phyloP scores from a whole-genome alignment of 2,888 invertebrate genomes.

The Phaonia tiefii region DNA sequence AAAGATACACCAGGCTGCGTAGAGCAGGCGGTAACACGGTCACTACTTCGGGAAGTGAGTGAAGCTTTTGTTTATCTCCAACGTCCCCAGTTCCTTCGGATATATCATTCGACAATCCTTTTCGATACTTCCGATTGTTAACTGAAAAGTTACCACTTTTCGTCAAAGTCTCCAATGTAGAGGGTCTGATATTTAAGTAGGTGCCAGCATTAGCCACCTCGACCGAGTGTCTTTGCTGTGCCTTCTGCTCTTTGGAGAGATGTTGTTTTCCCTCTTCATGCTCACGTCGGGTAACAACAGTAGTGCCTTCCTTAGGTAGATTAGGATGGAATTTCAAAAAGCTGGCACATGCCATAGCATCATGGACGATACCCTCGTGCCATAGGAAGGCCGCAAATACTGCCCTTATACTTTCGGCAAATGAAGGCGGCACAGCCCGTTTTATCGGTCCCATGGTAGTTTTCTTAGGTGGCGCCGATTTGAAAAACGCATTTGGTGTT shows the following conservation, averaged over 20 bases:
- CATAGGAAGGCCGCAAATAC: constrained; percentile 97
- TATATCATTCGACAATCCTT: constrained; percentile 71
- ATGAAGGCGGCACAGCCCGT: constrained; percentile 93
- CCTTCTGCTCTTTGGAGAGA: constrained; percentile 82
- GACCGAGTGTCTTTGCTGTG: constrained; percentile 91
- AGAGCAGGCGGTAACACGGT: constrained; percentile 92
- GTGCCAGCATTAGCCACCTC: constrained; percentile 89
- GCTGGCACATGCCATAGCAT: constrained; percentile 98
- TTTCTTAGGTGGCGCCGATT: constrained; percentile 56
- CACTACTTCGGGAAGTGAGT: constrained; percentile 82
- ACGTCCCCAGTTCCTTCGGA: constrained; percentile 67
- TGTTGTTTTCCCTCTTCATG: constrained; percentile 76
- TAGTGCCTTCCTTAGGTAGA: constrained; percentile 89
- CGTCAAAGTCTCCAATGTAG: constrained; percentile 88
- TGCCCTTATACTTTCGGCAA: constrained; percentile 95
- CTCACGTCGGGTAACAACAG: constrained; percentile 86
- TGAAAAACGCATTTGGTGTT: constrained; percentile 50
- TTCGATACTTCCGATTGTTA: constrained; percentile 85
- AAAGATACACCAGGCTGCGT: constrained; percentile 92
- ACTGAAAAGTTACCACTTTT: constrained; percentile 90
- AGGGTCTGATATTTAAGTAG: constrained; percentile 89
- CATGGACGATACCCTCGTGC: constrained; percentile 98
- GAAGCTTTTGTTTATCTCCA: constrained; percentile 75
- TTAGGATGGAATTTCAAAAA: constrained; percentile 96
- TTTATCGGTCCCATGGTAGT: constrained; percentile 82